A percentile compares a stretch with the other conserved stretches of the same genome.
These are phyloP conservation scores for Hypsibius dujardini DNA, from an alignment of 1,140 invertebrate species.

Conservation along the genomic window DNA sequence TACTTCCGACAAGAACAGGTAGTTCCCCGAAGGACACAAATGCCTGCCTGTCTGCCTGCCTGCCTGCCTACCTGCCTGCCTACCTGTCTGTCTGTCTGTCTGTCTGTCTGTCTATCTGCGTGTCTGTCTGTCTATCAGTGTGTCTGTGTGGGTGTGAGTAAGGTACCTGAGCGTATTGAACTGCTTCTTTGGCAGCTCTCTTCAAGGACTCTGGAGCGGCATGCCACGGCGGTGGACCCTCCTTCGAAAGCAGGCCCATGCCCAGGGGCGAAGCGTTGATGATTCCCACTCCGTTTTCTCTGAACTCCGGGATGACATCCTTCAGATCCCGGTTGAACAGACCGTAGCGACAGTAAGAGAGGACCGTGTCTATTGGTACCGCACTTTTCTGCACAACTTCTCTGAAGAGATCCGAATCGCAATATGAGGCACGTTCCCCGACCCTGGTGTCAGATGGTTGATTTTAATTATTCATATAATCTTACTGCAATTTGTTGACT, in stretches of 20 bases:
- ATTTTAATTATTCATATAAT: constrained; percentile 17
- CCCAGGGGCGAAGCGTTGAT: constrained; percentile 33
- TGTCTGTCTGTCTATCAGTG: too few species aligned
- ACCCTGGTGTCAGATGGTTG: not conserved
- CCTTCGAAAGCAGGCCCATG: constrained; percentile 33
- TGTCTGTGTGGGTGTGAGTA: not conserved
- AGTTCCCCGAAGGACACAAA: too few species aligned
- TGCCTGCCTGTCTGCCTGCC: too few species aligned
- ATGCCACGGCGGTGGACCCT: constrained; percentile 34
- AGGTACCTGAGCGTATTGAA: constrained; percentile 29
- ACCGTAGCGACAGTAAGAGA: constrained; percentile 59
- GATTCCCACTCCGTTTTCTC: constrained; percentile 36
- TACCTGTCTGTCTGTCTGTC: too few species aligned
- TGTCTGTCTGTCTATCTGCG: too few species aligned
- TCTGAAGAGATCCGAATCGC: constrained; percentile 22
- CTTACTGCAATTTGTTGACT: constrained; percentile 46
- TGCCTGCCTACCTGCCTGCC: too few species aligned
- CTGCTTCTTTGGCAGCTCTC: constrained; percentile 29
- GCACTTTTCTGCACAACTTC: constrained; percentile 49
- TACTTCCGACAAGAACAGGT: too few species aligned
- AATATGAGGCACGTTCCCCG: too few species aligned
- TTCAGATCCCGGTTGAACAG: constrained; percentile 56
- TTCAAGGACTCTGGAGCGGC: constrained; percentile 31
- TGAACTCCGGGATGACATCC: constrained; percentile 54
- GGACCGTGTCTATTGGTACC: constrained; percentile 48